Conservation (phyloP, 2,113 vertebrate species). For the Alces alces region DNA sequence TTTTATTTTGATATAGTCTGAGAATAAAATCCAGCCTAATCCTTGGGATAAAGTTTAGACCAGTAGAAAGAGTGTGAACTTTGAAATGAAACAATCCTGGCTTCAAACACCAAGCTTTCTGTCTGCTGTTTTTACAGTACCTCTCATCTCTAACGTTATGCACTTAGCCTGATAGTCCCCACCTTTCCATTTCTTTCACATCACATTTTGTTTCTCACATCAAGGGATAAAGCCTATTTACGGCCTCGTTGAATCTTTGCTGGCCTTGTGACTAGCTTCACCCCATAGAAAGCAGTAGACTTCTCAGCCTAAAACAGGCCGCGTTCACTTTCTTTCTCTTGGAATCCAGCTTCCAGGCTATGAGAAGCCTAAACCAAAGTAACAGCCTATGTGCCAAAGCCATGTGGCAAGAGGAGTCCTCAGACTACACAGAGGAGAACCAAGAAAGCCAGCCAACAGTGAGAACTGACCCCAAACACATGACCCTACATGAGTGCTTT, state of each 20-base stretch:
- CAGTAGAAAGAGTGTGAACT: neutral
- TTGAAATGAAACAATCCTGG: neutral
- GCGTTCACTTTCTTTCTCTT: neutral
- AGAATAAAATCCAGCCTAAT: neutral
- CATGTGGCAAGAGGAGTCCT: neutral
- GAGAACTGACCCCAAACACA: neutral
- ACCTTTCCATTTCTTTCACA: neutral
- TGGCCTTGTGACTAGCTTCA: neutral
- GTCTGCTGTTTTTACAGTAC: neutral
- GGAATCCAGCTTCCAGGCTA: neutral
- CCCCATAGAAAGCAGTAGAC: neutral
- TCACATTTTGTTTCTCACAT: neutral
- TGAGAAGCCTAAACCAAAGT: neutral
- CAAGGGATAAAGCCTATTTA: neutral
- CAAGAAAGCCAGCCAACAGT: neutral
- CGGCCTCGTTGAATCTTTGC: neutral
- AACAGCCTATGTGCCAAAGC: neutral
- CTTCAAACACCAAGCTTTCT: neutral
- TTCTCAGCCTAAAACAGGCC: neutral
- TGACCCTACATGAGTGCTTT: neutral
- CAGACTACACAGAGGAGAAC: neutral
- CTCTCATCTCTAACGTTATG: neutral
- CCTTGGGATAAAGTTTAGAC: neutral
- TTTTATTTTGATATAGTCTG: neutral
- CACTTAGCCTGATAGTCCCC: neutral